Evolutionary conservation across 2,888 invertebrate genomes (phyloP), one percentile per base, ranked within the genome.

Genomic region (Patella pellucida): DNA sequence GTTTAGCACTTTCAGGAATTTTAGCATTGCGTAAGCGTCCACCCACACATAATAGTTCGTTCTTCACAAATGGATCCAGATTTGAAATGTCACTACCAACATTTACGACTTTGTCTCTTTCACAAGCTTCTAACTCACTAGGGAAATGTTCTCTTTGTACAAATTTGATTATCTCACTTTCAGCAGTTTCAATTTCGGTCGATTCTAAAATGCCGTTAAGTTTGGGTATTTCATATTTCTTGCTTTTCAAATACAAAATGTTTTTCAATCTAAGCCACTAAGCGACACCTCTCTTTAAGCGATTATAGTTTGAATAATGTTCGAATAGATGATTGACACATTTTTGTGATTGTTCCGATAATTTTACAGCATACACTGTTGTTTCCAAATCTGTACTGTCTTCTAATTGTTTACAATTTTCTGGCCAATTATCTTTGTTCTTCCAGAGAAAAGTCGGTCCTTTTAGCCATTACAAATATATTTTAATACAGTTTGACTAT

Each of bases 211-310:
- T 68, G n/a, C n/a, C n/a, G n/a, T n/a, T n/a, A n/a, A n/a, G n/a
- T 41, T 41, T 9, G 41, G 41, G 41, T 41, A 41, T 41, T 41
- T 41, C 41, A 41, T 9, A 41, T 41, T 41, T 41, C 41, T 41
- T 41, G 41, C 41, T 41, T 41, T 41, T 41, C 41, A 41, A 41
- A 41, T 41, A 41, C 9, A 41, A 41, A 41, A 41, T 41, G 31
- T 41, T 68, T 68, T 68, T 68, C 68, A n/a, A 41, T 68, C 41
- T 68, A 15, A 19, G 15, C 68, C 27, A 68, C 27, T 16, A 68
- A 41, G 68, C 27, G 16, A 15, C 41, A 41, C n/a, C 27, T 15
- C 41, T n/a, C 27, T n/a, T 27, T 14, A 70, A 14, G 9, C n/a
- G 51, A 41, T 51, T 16, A 14, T 23, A 51, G 50, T 23, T n/a